Percentiles rank a stretch among this genome's conserved stretches.
phyloP scores from a whole-genome alignment of 2,888 invertebrate genomes.

The Laspeyria flexula region DNA sequence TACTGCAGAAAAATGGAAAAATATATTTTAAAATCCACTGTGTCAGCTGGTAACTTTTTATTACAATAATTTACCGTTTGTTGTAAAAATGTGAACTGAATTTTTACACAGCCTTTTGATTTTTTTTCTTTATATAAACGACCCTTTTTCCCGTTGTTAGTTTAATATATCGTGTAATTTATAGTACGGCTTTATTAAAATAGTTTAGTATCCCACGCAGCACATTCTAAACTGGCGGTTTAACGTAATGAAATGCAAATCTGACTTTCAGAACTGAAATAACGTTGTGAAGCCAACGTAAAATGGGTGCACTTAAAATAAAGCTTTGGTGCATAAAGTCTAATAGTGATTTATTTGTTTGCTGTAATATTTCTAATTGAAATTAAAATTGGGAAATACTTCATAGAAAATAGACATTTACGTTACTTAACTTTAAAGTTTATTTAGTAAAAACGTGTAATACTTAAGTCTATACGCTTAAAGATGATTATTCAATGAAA shows the following conservation, averaged over 20 bases:
- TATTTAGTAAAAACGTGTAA: too few species aligned
- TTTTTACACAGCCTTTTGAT: too few species aligned
- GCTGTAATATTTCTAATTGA: not conserved
- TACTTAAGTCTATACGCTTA: too few species aligned
- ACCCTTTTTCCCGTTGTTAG: not conserved
- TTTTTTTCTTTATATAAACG: not conserved
- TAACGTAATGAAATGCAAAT: conserved; percentile 50
- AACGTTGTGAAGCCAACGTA: conserved; percentile 14
- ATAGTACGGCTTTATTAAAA: conserved; percentile 4
- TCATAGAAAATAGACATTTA: too few species aligned
- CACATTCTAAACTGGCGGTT: conserved; percentile 21
- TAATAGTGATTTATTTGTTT: conserved; percentile 16
- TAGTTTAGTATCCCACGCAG: conserved; percentile 14
- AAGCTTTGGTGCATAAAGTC: conserved; percentile 22
- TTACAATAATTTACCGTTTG: not conserved
- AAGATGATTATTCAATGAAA: too few species aligned
- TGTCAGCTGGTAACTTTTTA: not conserved
- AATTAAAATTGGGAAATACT: not conserved
- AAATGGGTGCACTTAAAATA: conserved; percentile 12
- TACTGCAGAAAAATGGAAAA: not conserved
- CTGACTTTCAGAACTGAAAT: conserved; percentile 42
- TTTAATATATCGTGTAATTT: conserved; percentile 1
- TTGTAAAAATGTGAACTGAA: not conserved
- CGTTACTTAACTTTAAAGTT: too few species aligned
- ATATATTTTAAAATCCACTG: not conserved